Conservation (phyloP, 2,888 invertebrate genomes). For the Eupithecia abbreviata region DNA sequence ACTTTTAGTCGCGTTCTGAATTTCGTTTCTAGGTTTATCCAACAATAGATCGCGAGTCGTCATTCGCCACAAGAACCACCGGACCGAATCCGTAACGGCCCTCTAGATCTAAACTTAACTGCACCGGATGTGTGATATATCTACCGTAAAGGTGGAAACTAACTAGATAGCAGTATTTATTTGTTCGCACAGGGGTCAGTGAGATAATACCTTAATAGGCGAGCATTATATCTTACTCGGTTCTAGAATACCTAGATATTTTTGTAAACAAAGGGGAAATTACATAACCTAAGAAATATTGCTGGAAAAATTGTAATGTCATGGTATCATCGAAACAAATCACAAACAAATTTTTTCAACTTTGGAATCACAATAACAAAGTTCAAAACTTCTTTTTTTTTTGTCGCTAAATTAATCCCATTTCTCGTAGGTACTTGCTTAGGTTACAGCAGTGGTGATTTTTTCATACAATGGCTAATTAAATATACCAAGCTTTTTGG, state of each 20-base stretch:
- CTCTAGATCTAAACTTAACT: conserved; percentile 13
- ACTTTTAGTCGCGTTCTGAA: conserved; percentile 2
- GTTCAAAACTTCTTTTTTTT: neutral
- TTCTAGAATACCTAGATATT: neutral
- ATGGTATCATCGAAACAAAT: neutral
- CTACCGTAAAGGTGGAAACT: neutral
- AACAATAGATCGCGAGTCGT: conserved; percentile 6
- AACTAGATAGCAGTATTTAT: neutral
- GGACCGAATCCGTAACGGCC: conserved; percentile 18
- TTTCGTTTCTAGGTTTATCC: neutral
- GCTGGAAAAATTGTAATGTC: neutral
- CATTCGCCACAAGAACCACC: conserved; percentile 9
- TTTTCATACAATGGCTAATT: too few species aligned
- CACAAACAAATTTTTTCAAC: too few species aligned
- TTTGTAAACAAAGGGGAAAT: neutral
- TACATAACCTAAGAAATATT: neutral
- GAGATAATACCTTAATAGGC: neutral
- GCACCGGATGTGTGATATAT: conserved; percentile 5
- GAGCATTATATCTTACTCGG: neutral
- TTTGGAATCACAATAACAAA: neutral
- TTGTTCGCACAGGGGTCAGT: neutral
- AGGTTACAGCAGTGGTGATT: too few species aligned
- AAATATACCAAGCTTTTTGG: too few species aligned
- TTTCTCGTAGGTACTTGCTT: neutral
- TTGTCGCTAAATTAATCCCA: neutral